These are phyloP conservation scores for Podabrus alpinus DNA, from an alignment of 2,888 invertebrate genomes.

Conservation along the genomic window DNA sequence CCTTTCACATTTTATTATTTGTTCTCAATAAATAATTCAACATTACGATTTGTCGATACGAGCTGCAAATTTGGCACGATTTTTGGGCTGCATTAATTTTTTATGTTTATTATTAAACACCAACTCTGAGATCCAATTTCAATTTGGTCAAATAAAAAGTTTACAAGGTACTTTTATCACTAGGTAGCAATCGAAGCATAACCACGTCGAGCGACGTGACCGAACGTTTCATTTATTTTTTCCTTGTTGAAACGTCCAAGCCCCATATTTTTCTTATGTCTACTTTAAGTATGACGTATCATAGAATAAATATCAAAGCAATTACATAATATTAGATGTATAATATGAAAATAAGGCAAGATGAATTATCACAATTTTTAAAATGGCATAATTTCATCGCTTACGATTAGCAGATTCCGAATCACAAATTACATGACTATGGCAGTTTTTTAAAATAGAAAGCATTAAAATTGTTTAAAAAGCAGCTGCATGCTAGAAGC, in stretches of 20 bases:
- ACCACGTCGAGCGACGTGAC: not conserved
- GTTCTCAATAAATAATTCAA: not conserved
- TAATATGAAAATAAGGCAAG: constrained; percentile 7
- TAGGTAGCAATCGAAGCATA: not conserved
- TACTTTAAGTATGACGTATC: not conserved
- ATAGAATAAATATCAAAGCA: not conserved
- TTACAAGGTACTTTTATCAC: constrained; percentile 19
- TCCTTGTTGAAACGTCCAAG: not conserved
- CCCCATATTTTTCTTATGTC: not conserved
- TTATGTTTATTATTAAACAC: constrained; percentile 6
- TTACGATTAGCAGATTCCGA: not conserved
- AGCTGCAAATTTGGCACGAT: constrained; percentile 11
- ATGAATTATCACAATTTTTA: constrained; percentile 8
- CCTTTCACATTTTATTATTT: not conserved
- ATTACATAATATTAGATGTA: not conserved
- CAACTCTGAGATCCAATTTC: constrained; percentile 22
- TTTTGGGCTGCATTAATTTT: constrained; percentile 8
- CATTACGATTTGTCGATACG: not conserved
- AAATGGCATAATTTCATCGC: not conserved
- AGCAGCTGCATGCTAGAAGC: not conserved
- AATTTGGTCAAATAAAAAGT: constrained; percentile 20
- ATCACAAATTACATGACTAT: not conserved
- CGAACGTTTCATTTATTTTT: not conserved
- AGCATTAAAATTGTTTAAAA: not conserved
- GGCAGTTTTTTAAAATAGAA: not conserved